phyloP scores from a whole-genome alignment of 2,113 vertebrate species.

The Tenrec ecaudatus region DNA sequence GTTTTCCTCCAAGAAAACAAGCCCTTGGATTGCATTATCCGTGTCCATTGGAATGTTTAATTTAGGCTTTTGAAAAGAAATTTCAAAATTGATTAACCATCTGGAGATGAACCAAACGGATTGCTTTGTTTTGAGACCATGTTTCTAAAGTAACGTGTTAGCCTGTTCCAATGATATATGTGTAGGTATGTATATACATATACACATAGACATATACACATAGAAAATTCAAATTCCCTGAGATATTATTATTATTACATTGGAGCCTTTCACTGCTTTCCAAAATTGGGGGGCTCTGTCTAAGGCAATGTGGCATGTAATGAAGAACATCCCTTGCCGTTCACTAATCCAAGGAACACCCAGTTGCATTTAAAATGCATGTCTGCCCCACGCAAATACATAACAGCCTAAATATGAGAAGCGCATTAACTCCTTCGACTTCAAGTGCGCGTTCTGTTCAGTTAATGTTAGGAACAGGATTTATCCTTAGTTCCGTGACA shows the following conservation, averaged over 20 bases:
- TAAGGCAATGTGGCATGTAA: neutral
- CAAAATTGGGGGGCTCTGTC: neutral
- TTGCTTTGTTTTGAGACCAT: slow-evolving; percentile 70
- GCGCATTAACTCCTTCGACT: neutral
- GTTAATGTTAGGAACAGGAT: neutral
- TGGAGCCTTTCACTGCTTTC: neutral
- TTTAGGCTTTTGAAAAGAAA: slow-evolving; percentile 80
- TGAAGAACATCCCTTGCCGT: slow-evolving; percentile 31
- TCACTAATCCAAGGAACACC: neutral
- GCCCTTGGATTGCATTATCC: slow-evolving; percentile 71
- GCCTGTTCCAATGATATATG: neutral
- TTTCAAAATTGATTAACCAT: slow-evolving; percentile 78
- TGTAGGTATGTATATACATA: too few species aligned
- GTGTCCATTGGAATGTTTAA: slow-evolving; percentile 78
- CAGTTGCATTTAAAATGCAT: neutral
- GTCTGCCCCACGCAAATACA: neutral
- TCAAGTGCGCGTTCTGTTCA: neutral
- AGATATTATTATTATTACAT: neutral
- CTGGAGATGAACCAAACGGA: slow-evolving; percentile 70
- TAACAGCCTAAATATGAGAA: neutral
- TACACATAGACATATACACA: neutral
- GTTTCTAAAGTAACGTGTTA: slow-evolving; percentile 42
- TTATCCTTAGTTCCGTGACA: slow-evolving; percentile 38
- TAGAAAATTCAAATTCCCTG: neutral
- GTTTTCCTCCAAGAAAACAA: slow-evolving; percentile 80